phyloP scores from a whole-genome alignment of 1,140 invertebrate species.

The Drosophila aff. region DNA sequence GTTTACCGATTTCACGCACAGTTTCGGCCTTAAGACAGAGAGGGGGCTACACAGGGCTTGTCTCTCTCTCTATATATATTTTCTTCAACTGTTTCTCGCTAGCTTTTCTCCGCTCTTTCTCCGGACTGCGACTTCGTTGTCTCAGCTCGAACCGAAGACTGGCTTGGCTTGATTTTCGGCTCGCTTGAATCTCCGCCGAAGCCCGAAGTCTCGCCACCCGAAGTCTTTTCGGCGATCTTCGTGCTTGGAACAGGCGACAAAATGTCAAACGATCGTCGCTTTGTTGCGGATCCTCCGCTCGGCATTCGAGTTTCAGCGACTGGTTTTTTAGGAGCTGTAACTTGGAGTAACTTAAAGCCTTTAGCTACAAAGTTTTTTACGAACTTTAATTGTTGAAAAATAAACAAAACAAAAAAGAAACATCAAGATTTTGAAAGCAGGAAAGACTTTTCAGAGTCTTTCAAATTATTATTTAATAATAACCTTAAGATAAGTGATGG shows the following conservation, averaged over 20 bases:
- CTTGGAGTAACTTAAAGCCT: neutral
- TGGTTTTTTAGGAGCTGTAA: constrained; percentile 51
- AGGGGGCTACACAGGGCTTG: constrained; percentile 1
- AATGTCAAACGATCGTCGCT: constrained; percentile 69
- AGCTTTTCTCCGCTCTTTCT: constrained; percentile 14
- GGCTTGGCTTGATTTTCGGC: constrained; percentile 37
- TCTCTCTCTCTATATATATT: neutral
- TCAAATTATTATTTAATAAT: neutral
- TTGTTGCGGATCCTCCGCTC: constrained; percentile 42
- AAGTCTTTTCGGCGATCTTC: constrained; percentile 6
- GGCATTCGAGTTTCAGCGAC: constrained; percentile 46
- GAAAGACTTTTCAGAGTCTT: neutral
- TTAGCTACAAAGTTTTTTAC: neutral
- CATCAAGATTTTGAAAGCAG: neutral
- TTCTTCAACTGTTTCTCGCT: neutral
- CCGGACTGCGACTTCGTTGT: constrained; percentile 50
- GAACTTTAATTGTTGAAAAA: neutral
- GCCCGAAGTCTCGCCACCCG: constrained; percentile 5
- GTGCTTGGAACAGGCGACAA: constrained; percentile 57
- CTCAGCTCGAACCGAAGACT: constrained; percentile 72
- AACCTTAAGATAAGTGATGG: neutral
- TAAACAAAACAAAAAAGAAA: neutral
- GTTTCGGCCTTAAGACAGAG: constrained; percentile 43
- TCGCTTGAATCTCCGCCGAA: constrained; percentile 1
- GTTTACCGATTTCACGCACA: constrained; percentile 78